Conservation (phyloP, 2,797 vertebrate species). For the Cercopithecus petaurista region DNA sequence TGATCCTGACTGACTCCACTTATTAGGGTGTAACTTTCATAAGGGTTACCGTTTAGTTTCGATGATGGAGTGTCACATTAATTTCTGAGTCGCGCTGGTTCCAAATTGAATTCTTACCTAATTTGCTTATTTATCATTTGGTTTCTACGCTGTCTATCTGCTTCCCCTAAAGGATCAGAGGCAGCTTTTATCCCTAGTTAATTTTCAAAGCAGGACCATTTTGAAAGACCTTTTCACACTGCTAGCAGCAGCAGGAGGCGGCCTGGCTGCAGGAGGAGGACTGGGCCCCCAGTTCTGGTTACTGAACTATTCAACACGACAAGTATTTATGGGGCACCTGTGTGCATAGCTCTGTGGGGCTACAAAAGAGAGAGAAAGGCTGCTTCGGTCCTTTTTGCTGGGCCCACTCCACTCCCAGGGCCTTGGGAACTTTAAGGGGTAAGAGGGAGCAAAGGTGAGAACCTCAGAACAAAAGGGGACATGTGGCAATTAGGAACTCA, state of each 20-base stretch:
- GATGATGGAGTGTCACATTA: not conserved
- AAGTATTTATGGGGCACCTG: slow-evolving; percentile 59
- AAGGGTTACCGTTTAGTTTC: not conserved
- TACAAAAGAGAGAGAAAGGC: slow-evolving; percentile 55
- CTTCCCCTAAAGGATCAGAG: not conserved
- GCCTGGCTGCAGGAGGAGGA: not conserved
- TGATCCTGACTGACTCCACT: not conserved
- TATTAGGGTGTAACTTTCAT: not conserved
- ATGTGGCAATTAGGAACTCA: slow-evolving; percentile 57
- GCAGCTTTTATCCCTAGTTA: slow-evolving; percentile 49
- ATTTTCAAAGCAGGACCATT: slow-evolving; percentile 60
- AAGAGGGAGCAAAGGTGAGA: slow-evolving; percentile 59
- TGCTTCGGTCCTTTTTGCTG: slow-evolving; percentile 33
- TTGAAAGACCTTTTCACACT: slow-evolving; percentile 46
- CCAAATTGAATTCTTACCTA: slow-evolving; percentile 29
- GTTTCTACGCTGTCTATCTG: not conserved
- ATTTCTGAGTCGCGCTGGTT: slow-evolving; percentile 26
- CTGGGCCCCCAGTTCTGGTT: slow-evolving; percentile 32
- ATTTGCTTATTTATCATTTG: slow-evolving; percentile 29
- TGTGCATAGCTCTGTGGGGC: not conserved
- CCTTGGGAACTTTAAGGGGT: slow-evolving; percentile 32
- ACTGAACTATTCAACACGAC: slow-evolving; percentile 45
- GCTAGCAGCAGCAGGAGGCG: not conserved
- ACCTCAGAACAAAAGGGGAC: slow-evolving; percentile 42
- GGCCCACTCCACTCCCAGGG: slow-evolving; percentile 4